Conservation (phyloP, 2,113 vertebrate genomes). For the Oryzias curvinotus region DNA sequence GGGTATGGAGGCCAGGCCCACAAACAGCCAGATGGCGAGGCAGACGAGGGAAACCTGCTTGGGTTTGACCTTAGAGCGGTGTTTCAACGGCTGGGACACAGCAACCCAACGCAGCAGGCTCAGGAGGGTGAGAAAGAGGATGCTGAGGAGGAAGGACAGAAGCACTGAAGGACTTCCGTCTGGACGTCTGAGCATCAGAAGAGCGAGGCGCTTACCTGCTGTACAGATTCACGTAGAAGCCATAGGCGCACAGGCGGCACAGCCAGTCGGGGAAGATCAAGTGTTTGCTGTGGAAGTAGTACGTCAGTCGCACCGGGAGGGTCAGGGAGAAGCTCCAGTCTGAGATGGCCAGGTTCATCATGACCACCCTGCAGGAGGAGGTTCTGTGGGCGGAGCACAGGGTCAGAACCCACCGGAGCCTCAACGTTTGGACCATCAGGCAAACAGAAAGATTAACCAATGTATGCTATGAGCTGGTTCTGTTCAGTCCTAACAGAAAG, state of each 20-base stretch:
- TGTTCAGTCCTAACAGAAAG: too few relatives aligned
- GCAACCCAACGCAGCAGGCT: slow-evolving; percentile 73
- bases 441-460: too few relatives aligned
- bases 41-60: slow-evolving; percentile 38
- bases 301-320: slow-evolving; percentile 70
- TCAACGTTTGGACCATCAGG: too few relatives aligned
- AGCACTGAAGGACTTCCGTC: neutral
- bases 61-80: slow-evolving; percentile 28
- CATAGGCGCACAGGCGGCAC: slow-evolving; percentile 68
- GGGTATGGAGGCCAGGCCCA: slow-evolving; percentile 47
- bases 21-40: slow-evolving; percentile 68
- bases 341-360: slow-evolving; percentile 76
- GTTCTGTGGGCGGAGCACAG: slow-evolving; percentile 10
- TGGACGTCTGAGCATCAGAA: too few relatives aligned
- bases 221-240: slow-evolving; percentile 78
- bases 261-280: slow-evolving; percentile 74
- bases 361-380: slow-evolving; percentile 64
- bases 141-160: slow-evolving; percentile 35
- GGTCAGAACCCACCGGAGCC: neutral
- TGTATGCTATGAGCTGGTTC: too few relatives aligned
- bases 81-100: slow-evolving; percentile 44
- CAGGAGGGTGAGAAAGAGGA: slow-evolving; percentile 75
- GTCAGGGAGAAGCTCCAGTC: slow-evolving; percentile 74
- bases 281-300: slow-evolving; percentile 52
- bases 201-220: slow-evolving; percentile 42